Evolutionary conservation across 2,888 invertebrate genomes (phyloP), one percentile per base, ranked within the genome.

Genomic region (Diarsia rubi): DNA sequence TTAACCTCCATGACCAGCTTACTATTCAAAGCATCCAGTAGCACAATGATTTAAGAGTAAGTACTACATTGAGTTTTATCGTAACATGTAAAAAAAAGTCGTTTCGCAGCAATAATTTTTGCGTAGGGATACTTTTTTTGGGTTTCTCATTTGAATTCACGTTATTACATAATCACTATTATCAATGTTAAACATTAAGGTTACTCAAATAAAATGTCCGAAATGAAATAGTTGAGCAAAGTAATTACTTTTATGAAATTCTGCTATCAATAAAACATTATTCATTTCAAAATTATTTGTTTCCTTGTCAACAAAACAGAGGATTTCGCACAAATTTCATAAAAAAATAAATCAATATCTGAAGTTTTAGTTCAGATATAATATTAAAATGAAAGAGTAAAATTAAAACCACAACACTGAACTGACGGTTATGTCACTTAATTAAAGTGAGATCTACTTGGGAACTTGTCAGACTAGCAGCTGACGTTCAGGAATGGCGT

Each of bases 261-360:
- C 11, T 60, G 42, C 16, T 60, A 52, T 24, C 11, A 69, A 52
- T 52, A 52, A 71, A 79, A 77, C 79, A 72, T 79, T 54, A 72
- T 72, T 77, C 19, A 78, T 79, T 78, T 60, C 37, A 42, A 65
- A 73, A 73, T 59, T 0, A 77, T 73, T 79, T 65, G 52, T 42
- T 42, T 64, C 52, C 16, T 49, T n/a, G 73, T 73, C 42, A 73
- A 47, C 52, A 73, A 73, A 65, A 79, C 59, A 73, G 42, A 47
- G 14, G 37, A 42, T 52, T 65, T 49, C 0, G 3, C 79, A 79
- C 57, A 11, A 77, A 78, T 37, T 70, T 77, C 31, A 79, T 49
- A 31, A 72, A 76, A 77, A 79, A 65, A 49, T 77, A 72, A 73
- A 59, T 72, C 73, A 72, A 72, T 77, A 79, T 64, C 64, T 77